Base-by-base conservation (phyloP, 2,797 vertebrate genomes). In the Oreochromis mossambicus region DNA sequence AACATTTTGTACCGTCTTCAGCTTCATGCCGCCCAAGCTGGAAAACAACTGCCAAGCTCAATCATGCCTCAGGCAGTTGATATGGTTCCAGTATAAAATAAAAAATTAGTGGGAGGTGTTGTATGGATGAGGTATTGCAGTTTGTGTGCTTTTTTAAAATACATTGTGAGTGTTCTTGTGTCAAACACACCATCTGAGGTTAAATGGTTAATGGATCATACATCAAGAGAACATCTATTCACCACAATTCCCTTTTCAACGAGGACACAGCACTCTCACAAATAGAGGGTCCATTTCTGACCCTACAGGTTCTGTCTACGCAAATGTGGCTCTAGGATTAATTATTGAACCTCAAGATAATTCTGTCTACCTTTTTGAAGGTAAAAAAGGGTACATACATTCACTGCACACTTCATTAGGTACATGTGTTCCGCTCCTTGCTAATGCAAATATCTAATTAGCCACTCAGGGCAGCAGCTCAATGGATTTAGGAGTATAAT, bases 1-100 rank as follows among this genome's bases (percentile, higher is more conserved):
- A 89, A 94, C 91, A 94, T 83, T 89, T 78, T 92, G 93, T 93
- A 55, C 91, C 73, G 48, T 11, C 9, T 19, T 82, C 79, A 83
- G 61, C 50, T 34, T 80, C 8, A 10, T 9, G 75, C 76, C 3
- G 75, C 89, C 82, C 82, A 61, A 88, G 85, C 84, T 86, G 78
- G 48, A 66, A 80, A 89, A 81, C 38, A 88, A 85, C 86, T 86
- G 89, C 32, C 83, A 86, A 86, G 75, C 46, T 52, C 3, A n/a
- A 48, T 86, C 52, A 14, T 2, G 92, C 93, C 86, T 38, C 2
- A 63, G 92, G 92, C 88, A 81, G 85, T 79, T 77, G 86, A 76
- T 41, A 52, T 14, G 54, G 75, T 73, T 85, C 76, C 75, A 17
- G 79, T 54, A 29, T 41, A 77, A 89, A 88, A 83, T 73, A 80